Base-by-base conservation (phyloP, 2,797 vertebrate genomes). In the Myotis daubentonii region DNA sequence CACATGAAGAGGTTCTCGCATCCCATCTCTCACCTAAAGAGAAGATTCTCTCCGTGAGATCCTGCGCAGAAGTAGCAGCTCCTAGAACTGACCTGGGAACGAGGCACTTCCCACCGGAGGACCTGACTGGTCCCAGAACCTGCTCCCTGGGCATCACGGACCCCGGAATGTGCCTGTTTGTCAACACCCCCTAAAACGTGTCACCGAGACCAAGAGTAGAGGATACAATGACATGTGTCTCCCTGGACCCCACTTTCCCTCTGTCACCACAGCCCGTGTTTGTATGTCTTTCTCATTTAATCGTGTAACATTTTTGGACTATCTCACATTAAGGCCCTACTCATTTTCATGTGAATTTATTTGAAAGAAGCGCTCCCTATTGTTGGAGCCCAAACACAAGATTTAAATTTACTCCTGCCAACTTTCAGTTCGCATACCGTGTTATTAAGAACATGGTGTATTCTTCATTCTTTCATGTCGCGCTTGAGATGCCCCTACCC, bases 191-290 rank as follows among this genome's bases (percentile, higher is more conserved):
- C 55, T 57, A 66, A 62, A 83, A 70, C 33, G 20, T 33, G 6
- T 49, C 16, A 38, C 4, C 22, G 66, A 65, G 10, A 30, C 30
- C 60, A 62, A 83, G 8, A 92, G 33, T 4, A 84, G 38, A 71
- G 53, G n/a, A 72, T 8, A 22, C 28, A 38, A 17, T 0, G n/a
- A 57, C 33, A 33, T 33, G 16, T 13, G 1, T 19, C 3, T 72
- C 25, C 33, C 8, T 47, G 8, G 23, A 36, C 13, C 19, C 55
- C 20, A 36, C 1, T 22, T 62, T 12, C 16, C 71, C 81, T 72
- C 55, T 7, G 33, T n/a, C 20, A 28, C 1, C 0, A 2, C 36
- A 44, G 23, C 30, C 15, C 25, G 5, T n/a, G 3, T 13, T 13
- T 65, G 5, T 23, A 28, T 23, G 2, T 23, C 44, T 70, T 66